Evolutionary conservation across 2,888 invertebrate species (phyloP).

Genomic region (Lepidochrysops patricia): DNA sequence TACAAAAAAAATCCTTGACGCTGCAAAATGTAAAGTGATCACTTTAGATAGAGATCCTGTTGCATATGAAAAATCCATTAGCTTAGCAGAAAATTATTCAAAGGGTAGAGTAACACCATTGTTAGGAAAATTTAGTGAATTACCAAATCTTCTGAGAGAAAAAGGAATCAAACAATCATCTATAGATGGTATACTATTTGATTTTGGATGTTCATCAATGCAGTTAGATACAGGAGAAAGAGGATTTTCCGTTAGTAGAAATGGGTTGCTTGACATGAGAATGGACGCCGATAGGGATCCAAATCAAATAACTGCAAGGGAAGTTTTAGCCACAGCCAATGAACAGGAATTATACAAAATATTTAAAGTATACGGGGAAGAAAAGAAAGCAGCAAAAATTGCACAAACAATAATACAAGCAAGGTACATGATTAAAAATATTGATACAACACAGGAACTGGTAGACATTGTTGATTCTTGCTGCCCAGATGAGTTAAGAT

Average conservation of each 20-base stretch:
- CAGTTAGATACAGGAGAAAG: conserved; percentile 88
- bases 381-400: conserved; percentile 88
- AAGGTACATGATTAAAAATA: conserved; percentile 81
- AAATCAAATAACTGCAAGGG: conserved; percentile 86
- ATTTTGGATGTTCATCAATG: conserved; percentile 97
- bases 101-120: conserved; percentile 82
- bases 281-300: conserved; percentile 88
- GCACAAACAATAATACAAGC: conserved; percentile 91
- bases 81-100: conserved; percentile 79
- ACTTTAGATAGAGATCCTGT: conserved; percentile 92
- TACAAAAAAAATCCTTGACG: conserved; percentile 80
- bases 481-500: conserved; percentile 67
- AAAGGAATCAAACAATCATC: conserved; percentile 76
- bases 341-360: conserved; percentile 87
- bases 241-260: conserved; percentile 89
- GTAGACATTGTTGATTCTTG: conserved; percentile 82
- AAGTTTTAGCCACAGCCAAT: conserved; percentile 86
- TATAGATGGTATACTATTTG: conserved; percentile 92
- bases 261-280: conserved; percentile 95
- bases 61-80: conserved; percentile 80
- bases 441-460: conserved; percentile 88
- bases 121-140: conserved; percentile 90
- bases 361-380: conserved; percentile 94
- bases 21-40: conserved; percentile 79
- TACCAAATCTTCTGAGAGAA: conserved; percentile 78